Evolutionary conservation across 2,113 vertebrate species (phyloP).

Genomic region (Phainopepla nitens): DNA sequence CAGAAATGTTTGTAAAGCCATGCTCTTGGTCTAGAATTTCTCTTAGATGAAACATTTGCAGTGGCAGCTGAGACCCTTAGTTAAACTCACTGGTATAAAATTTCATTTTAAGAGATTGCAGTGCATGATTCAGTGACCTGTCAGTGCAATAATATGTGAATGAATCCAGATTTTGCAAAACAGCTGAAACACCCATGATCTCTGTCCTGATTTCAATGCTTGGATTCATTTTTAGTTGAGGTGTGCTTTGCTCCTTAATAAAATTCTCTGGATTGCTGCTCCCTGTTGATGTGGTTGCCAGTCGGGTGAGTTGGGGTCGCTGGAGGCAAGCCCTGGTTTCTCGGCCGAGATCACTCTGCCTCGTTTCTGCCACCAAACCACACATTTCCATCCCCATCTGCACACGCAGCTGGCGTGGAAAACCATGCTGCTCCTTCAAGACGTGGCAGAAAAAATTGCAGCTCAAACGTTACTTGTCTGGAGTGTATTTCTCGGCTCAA

Average conservation of each 20-base stretch:
- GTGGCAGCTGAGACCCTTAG: neutral
- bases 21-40: neutral
- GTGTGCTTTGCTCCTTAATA: neutral
- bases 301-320: neutral
- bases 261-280: neutral
- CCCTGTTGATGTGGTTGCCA: neutral
- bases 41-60: neutral
- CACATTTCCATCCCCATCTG: neutral
- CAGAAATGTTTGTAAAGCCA: neutral
- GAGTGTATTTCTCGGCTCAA: neutral
- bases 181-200: neutral
- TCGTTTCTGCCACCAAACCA: neutral
- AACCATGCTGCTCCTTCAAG: neutral
- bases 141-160: neutral
- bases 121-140: neutral
- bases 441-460: neutral
- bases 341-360: neutral
- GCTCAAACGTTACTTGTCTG: neutral
- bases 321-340: neutral
- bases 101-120: neutral
- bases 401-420: neutral
- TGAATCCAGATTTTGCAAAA: neutral
- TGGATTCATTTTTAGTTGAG: neutral
- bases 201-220: neutral
- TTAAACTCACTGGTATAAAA: neutral